Evolutionary conservation across 2,888 invertebrate species (phyloP), one percentile per base, ranked within the genome.

Genomic region (Cyclophora punctaria): DNA sequence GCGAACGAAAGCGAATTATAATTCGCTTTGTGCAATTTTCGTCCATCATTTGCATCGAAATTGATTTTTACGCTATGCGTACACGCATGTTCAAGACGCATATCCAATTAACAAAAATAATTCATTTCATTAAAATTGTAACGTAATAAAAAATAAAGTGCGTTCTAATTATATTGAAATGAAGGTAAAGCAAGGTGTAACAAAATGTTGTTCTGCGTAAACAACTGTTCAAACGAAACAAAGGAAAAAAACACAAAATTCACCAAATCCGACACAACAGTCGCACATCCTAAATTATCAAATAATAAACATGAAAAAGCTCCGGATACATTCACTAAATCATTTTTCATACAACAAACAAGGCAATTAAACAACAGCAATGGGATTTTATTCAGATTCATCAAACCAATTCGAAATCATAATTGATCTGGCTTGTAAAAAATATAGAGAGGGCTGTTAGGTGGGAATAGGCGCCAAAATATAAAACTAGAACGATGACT

Each of bases 371-470:
- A 78, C 82, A 84, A 83, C 70, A 75, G 80, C 84, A 83, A 84
- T 85, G 80, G 84, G 80, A 84, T 83, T 84, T 83, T 84, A 85
- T 86, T 87, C 83, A 84, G 82, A 83, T 86, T 82, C 86, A 85
- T 86, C 84, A 85, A 86, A 84, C 84, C 84, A 85, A 85, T 83
- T 83, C 78, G 82, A 78, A 81, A 85, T 86, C 85, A 85, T 86
- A 87, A 87, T 87, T 85, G 87, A 86, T 85, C 86, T 82, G 80
- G 72, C 79, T 75, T 82, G 78, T 83, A 86, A 86, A 87, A 69
- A 87, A 86, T 44, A 83, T 80, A 78, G 78, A 75, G 78, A 78
- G 82, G 85, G 80, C 81, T 82, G 83, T 79, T 81, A 83, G 80
- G 77, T 78, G 67, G 80, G 78, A 80, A 82, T 81, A 81, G 84